Percentiles rank a stretch among this genome's conserved stretches.
These are phyloP conservation scores for Pemphredon lugubris DNA, from an alignment of 2,888 invertebrate species.

Conservation along the genomic window DNA sequence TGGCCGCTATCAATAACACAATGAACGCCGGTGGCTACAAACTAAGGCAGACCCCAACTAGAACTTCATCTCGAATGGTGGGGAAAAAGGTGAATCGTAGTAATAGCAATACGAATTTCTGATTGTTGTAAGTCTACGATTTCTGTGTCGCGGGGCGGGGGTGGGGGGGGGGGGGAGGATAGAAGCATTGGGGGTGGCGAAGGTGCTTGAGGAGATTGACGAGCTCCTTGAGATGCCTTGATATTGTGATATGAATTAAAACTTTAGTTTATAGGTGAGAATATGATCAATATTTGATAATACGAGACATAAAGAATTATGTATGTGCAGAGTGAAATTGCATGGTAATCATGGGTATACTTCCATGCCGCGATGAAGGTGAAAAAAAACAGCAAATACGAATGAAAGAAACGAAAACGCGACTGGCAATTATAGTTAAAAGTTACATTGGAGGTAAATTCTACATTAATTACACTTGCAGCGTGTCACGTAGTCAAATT, in stretches of 20 bases:
- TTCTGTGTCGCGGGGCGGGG: too few species aligned
- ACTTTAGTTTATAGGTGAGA: conserved; percentile 67
- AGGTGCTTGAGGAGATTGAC: conserved; percentile 47
- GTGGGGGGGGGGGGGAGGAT: too few species aligned
- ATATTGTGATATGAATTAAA: conserved; percentile 77
- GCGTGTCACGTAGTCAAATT: conserved; percentile 13
- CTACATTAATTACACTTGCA: conserved; percentile 1
- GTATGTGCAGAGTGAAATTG: conserved; percentile 70
- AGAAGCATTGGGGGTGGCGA: conserved; percentile 25
- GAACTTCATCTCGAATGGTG: conserved; percentile 81
- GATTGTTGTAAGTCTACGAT: conserved; percentile 57
- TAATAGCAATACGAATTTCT: conserved; percentile 84
- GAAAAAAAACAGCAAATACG: too few species aligned
- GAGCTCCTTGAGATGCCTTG: conserved; percentile 63
- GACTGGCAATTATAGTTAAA: conserved; percentile 7
- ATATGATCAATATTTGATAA: conserved; percentile 52
- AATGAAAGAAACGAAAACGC: conserved; percentile 17
- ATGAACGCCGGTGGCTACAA: conserved; percentile 72
- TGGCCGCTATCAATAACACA: conserved; percentile 69
- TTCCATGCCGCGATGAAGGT: conserved; percentile 56
- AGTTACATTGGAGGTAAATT: conserved; percentile 28
- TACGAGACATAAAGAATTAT: too few species aligned
- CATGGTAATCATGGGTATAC: conserved; percentile 53
- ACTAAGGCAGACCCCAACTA: conserved; percentile 74
- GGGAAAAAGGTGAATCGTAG: conserved; percentile 85